A percentile compares a stretch with the other conserved stretches of the same genome.
These are phyloP conservation scores for Euplexia lucipara DNA, from an alignment of 2,888 invertebrate genomes.

Conservation along the genomic window DNA sequence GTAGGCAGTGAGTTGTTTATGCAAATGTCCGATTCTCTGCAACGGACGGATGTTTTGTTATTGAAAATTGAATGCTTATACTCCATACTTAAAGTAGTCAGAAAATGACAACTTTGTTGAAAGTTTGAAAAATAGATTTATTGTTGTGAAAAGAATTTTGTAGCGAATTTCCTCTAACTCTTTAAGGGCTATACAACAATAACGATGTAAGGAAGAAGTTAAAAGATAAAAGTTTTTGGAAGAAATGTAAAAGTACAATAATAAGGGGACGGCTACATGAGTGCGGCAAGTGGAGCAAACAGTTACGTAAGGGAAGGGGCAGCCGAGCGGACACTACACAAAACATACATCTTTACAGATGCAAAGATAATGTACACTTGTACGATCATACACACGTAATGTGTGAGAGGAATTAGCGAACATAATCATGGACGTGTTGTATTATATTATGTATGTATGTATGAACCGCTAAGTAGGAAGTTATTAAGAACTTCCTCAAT, in stretches of 20 bases:
- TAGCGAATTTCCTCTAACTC: conserved; percentile 16
- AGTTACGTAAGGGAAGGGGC: conserved; percentile 58
- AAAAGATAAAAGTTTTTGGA: conserved; percentile 49
- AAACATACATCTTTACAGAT: conserved; percentile 56
- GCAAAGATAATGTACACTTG: conserved; percentile 49
- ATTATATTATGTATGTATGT: conserved; percentile 25
- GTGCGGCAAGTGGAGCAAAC: conserved; percentile 57
- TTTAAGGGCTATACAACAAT: conserved; percentile 24
- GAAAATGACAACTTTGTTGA: conserved; percentile 20
- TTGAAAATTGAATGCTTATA: conserved; percentile 32
- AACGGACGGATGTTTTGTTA: conserved; percentile 31
- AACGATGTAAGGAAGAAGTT: conserved; percentile 30
- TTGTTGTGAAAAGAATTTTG: conserved; percentile 18
- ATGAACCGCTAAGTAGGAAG: conserved; percentile 56
- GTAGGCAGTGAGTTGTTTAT: conserved; percentile 64
- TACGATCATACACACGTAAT: conserved; percentile 51
- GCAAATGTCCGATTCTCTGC: conserved; percentile 59
- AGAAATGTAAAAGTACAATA: conserved; percentile 53
- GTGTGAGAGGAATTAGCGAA: conserved; percentile 51
- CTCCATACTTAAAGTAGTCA: no score
- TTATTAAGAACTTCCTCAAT: conserved; percentile 61
- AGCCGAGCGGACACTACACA: conserved; percentile 49
- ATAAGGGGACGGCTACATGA: conserved; percentile 43
- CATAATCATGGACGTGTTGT: conserved; percentile 44
- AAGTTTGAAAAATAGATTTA: conserved; percentile 6